These are phyloP conservation scores for Poeciliopsis infans DNA, from an alignment of 2,797 vertebrate genomes.

Conservation along the genomic window DNA sequence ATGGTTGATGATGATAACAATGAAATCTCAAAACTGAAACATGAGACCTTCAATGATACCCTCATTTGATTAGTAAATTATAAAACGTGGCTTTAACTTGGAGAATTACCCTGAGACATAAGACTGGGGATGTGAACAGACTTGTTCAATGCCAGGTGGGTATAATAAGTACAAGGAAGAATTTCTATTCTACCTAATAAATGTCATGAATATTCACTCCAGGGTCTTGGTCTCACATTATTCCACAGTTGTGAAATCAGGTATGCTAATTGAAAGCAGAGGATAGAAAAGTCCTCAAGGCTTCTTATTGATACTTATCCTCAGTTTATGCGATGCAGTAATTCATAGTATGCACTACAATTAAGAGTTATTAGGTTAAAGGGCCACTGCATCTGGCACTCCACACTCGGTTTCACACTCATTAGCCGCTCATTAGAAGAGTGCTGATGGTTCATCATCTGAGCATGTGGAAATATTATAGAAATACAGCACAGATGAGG, in stretches of 20 bases:
- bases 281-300: constrained; percentile 35
- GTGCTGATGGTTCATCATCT: constrained; percentile 50
- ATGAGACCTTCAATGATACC: background rate
- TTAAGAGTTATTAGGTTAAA: constrained; percentile 70
- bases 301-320: constrained; percentile 46
- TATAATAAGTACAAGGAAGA: background rate
- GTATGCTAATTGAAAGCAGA: constrained; percentile 35
- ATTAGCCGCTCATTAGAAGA: constrained; percentile 74
- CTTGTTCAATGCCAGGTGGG: background rate
- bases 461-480: constrained; percentile 61
- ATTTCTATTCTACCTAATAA: constrained; percentile 7
- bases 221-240: background rate
- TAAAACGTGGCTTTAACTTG: background rate
- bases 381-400: constrained; percentile 59
- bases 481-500: constrained; percentile 36
- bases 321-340: constrained; percentile 47
- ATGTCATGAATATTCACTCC: constrained; percentile 8
- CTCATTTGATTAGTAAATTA: background rate
- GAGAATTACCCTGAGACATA: background rate
- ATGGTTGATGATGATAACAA: background rate
- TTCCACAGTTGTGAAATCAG: constrained; percentile 29
- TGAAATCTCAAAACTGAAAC: background rate
- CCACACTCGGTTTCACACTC: constrained; percentile 64
- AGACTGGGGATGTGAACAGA: background rate
- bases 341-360: constrained; percentile 59